Conservation (phyloP, 2,888 invertebrate genomes). For the Drosophila pseudotakahashii region DNA sequence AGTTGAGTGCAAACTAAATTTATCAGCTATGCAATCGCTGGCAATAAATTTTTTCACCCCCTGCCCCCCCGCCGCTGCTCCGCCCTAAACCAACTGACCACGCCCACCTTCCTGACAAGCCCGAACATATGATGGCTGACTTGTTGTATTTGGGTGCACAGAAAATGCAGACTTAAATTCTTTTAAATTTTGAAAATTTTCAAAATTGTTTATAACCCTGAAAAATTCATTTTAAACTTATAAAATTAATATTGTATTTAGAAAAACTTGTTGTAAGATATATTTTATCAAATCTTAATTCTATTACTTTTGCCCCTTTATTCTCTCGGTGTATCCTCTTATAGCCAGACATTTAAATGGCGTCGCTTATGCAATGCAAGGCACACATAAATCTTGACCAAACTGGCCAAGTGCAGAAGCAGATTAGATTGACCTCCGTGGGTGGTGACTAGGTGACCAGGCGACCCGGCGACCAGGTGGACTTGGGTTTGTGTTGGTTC, state of each 20-base stretch:
- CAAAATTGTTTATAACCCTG: no score
- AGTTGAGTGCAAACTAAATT: conserved; percentile 64
- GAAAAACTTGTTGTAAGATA: no score
- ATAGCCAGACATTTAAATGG: conserved; percentile 64
- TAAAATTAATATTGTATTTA: no score
- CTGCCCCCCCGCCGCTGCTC: not conserved
- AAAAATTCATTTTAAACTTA: no score
- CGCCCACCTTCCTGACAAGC: conserved; percentile 45
- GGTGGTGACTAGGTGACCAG: not conserved
- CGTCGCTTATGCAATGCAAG: conserved; percentile 69
- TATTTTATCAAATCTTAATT: no score
- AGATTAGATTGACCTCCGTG: conserved; percentile 57
- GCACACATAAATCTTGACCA: conserved; percentile 66
- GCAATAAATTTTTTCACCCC: conserved; percentile 59
- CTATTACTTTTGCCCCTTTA: no score
- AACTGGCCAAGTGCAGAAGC: conserved; percentile 49
- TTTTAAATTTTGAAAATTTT: no score
- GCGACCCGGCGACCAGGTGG: not conserved
- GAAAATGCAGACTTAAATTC: not conserved
- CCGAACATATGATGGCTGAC: conserved; percentile 45
- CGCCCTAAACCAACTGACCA: not conserved
- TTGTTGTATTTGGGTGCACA: conserved; percentile 4
- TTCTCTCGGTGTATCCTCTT: not conserved
- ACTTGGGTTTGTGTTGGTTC: not conserved
- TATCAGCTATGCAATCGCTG: conserved; percentile 74